Base-by-base conservation (phyloP, 2,113 vertebrate genomes). In the Asarcornis scutulata region DNA sequence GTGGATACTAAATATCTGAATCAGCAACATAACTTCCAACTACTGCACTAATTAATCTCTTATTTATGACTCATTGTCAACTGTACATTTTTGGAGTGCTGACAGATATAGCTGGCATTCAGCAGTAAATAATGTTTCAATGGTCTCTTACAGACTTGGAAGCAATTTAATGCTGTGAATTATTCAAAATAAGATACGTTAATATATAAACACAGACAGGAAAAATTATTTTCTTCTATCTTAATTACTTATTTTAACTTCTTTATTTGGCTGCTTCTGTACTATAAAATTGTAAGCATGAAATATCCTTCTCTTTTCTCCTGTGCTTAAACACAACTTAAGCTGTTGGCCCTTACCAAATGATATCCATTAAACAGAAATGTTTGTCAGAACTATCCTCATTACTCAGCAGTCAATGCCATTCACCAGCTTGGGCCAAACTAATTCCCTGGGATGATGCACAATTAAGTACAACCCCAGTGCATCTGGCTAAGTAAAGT, bases 1-100 rank as follows among this genome's bases (percentile, higher is more conserved):
- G 89, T 94, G 89, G 92, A 89, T 92, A 77, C 83, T 89, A 95
- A 96, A 96, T 93, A 93, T 86, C 62, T 92, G 90, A 92, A 95
- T 96, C 88, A 97, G 59, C 93, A 95, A 71, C 76, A 78, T n/a
- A 91, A 64, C 52, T 95, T 83, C 69, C 86, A 91, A 80, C 69
- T 83, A 68, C 80, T 5, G 36, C 44, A 58, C 62, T 96, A 94
- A 96, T 97, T 95, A 81, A 93, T 97, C 78, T 83, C 73, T 75
- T 91, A 80, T 90, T 94, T 94, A 86, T 95, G 93, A 93, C 88
- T 91, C 88, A 97, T 63, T 92, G 83, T 88, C 88, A 94, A 82
- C 69, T 42, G 85, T 76, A 62, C 52, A 29, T 83, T 95, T 84
- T 88, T 95, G n/a, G 86, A 95, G 44, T 63, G 71, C 64, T 88